These are phyloP conservation scores for Hyposmocoma kahamanoa DNA, from an alignment of 1,140 invertebrate species.

Conservation along the genomic window DNA sequence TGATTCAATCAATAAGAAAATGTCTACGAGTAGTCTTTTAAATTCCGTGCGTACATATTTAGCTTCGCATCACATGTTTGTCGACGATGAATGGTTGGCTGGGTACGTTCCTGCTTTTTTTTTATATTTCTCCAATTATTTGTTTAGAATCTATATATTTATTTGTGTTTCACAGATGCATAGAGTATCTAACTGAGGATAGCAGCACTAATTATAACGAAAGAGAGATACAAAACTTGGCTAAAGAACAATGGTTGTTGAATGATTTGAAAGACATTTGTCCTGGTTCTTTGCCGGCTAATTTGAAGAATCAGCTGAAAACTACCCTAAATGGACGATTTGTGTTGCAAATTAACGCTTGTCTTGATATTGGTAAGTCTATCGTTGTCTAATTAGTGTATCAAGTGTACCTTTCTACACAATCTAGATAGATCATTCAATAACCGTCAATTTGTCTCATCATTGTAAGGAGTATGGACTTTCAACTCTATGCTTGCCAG, in stretches of 20 bases:
- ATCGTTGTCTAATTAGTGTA: too few species aligned
- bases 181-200: conserved; percentile 49
- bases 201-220: conserved; percentile 27
- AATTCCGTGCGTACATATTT: conserved; percentile 38
- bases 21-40: conserved; percentile 19
- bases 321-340: conserved; percentile 47
- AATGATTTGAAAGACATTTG: conserved; percentile 63
- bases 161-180: conserved; percentile 39
- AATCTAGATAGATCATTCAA: too few species aligned
- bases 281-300: conserved; percentile 52
- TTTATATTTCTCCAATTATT: neutral
- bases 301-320: conserved; percentile 36
- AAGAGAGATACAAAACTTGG: conserved; percentile 41
- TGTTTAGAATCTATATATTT: conserved; percentile 5
- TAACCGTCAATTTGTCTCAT: too few species aligned
- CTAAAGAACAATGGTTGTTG: conserved; percentile 66
- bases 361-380: conserved; percentile 52
- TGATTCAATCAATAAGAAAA: too few species aligned
- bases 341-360: conserved; percentile 58
- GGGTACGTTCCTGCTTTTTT: conserved; percentile 32
- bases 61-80: conserved; percentile 38
- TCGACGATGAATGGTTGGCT: conserved; percentile 54
- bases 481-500: too few species aligned
- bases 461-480: too few species aligned
- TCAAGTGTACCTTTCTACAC: too few species aligned